These are phyloP conservation scores for Samia ricini DNA, from an alignment of 1,140 invertebrate species.

Conservation along the genomic window DNA sequence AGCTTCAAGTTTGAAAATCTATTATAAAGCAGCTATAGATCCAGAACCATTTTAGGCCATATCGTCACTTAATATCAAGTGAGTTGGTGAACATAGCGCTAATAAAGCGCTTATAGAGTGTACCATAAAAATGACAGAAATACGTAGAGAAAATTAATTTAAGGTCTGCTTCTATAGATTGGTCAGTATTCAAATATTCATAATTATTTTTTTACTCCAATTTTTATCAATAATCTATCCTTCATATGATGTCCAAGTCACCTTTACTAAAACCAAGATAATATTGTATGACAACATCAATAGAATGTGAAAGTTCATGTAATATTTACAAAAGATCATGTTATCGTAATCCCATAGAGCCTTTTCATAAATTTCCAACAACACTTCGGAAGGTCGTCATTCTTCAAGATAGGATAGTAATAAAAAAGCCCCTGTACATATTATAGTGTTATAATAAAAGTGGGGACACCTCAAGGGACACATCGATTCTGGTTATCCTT, in stretches of 20 bases:
- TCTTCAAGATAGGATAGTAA: slow-evolving; percentile 48
- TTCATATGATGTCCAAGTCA: not conserved
- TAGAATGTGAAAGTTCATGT: slow-evolving; percentile 18
- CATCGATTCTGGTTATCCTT: slow-evolving; percentile 60
- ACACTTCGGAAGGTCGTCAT: slow-evolving; percentile 33
- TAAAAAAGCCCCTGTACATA: slow-evolving; percentile 59
- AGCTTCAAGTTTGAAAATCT: no score
- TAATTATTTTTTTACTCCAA: no score
- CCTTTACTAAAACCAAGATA: not conserved
- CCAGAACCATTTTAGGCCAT: no score
- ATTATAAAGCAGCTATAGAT: no score
- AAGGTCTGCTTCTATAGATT: no score
- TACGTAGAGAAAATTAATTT: no score
- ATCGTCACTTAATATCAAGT: no score
- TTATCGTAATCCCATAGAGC: slow-evolving; percentile 32
- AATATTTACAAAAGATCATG: slow-evolving; percentile 36
- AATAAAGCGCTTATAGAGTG: no score
- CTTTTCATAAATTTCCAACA: slow-evolving; percentile 48
- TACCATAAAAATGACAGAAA: no score
- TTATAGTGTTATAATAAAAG: slow-evolving; percentile 58
- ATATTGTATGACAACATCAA: not conserved
- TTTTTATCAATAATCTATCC: no score
- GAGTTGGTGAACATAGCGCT: no score
- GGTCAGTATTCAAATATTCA: no score
- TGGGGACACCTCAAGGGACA: slow-evolving; percentile 47